Evolutionary conservation across 2,888 invertebrate genomes (phyloP).

Genomic region (Heliconius hortense): DNA sequence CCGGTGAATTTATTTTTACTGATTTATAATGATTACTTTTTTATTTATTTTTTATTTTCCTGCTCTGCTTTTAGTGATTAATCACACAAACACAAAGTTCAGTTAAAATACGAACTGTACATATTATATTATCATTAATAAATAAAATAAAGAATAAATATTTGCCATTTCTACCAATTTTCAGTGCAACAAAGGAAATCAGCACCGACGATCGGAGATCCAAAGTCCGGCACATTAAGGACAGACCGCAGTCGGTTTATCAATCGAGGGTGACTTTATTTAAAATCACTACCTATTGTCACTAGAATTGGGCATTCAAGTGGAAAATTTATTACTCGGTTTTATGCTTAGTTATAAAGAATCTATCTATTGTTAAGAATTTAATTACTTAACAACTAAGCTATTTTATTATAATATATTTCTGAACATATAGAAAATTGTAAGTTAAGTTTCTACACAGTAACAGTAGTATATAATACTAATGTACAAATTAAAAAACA

Average conservation of each 20-base stretch:
- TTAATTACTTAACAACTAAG: background rate
- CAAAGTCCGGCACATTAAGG: constrained; percentile 79
- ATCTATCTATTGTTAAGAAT: background rate
- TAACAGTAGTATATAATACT: too few species aligned
- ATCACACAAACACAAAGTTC: too few species aligned
- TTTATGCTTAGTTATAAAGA: constrained; percentile 10
- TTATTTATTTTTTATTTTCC: too few species aligned
- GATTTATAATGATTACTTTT: too few species aligned
- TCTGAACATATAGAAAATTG: too few species aligned
- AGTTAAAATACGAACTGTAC: too few species aligned
- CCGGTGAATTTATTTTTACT: too few species aligned
- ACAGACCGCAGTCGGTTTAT: constrained; percentile 69
- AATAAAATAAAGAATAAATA: background rate
- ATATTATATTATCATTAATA: background rate
- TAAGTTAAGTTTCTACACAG: too few species aligned
- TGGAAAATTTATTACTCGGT: constrained; percentile 36
- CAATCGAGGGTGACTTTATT: constrained; percentile 70
- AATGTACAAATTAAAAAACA: too few species aligned
- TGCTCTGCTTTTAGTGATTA: too few species aligned
- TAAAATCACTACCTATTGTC: constrained; percentile 75
- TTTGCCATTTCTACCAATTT: constrained; percentile 36
- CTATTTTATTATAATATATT: background rate
- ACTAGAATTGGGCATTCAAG: constrained; percentile 41
- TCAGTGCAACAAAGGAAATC: constrained; percentile 35
- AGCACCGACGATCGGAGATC: constrained; percentile 60